Base-by-base conservation (phyloP, 1,140 invertebrate genomes). In the Danaus plexippus region DNA sequence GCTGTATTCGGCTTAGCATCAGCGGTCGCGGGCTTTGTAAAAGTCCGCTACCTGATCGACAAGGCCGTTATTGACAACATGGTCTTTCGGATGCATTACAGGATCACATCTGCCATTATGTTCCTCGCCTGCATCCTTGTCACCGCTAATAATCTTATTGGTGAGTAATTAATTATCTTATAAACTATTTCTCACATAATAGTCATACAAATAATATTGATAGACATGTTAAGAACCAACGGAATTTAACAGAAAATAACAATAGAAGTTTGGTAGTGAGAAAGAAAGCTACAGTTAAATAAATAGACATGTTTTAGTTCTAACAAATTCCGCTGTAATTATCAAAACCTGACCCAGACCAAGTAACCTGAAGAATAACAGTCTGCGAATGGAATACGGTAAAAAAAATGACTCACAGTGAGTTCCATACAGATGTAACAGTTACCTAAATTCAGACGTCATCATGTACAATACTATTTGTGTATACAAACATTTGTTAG, bases 41-140 rank as follows among this genome's bases (percentile, higher is more conserved):
- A 95, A 89, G 92, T 95, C 66, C 92, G 94, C 75, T 95, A 93
- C 88, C 89, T 95, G 52, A 90, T 94, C 73, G 94, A 96, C 89
- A 94, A 94, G 77, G 94, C 94, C 54, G 88, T 94, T 59, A 96
- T 96, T 69, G 96, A 97, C 87, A 96, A 96, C 78, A 92, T 94
- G 89, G 91, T 96, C 8, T 97, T 97, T 88, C 89, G 95, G 57
- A 92, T 95, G 63, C 96, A 97, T 76, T 97, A 97, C 77, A 90
- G 95, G 79, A 92, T 96, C 72, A 97, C 96, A 0, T 92, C 94
- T 22, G 93, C 96, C 42, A 92, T 96, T 67, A 88, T 97, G 10
- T 95, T 97, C 75, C 90, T 94, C 11, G 94, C 91, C 83, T 96
- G 94, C 81, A 93, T 97, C 65, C 92, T 97, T 53, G 93, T 97